These are phyloP conservation scores for Ochropacha duplaris DNA, from an alignment of 2,888 invertebrate genomes.

Conservation along the genomic window DNA sequence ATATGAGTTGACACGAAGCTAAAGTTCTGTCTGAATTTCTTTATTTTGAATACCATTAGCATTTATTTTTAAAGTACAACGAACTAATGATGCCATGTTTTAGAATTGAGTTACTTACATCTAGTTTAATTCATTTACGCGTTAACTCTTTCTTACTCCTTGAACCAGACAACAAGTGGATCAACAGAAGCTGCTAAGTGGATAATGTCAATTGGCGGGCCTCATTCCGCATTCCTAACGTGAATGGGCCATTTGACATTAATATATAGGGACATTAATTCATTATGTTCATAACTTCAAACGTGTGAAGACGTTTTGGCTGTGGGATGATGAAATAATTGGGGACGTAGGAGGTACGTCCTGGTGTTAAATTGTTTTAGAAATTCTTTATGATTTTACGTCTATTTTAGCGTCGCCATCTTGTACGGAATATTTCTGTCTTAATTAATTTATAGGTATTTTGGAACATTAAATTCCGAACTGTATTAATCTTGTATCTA, in stretches of 20 bases:
- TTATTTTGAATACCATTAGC: too few species aligned
- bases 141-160: constrained; percentile 8
- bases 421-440: background rate
- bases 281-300: constrained; percentile 45
- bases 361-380: background rate
- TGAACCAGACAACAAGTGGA: constrained; percentile 43
- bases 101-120: background rate
- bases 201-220: constrained; percentile 74
- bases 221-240: constrained; percentile 77
- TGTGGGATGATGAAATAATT: constrained; percentile 21
- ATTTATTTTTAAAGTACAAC: too few species aligned
- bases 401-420: background rate
- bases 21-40: too few species aligned
- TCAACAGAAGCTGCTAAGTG: constrained; percentile 72
- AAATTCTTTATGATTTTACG: too few species aligned
- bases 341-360: constrained; percentile 24
- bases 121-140: background rate
- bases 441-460: too few species aligned
- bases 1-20: background rate
- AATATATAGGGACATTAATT: constrained; percentile 68
- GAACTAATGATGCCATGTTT: too few species aligned
- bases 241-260: constrained; percentile 63
- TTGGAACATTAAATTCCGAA: too few species aligned
- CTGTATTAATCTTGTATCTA: too few species aligned
- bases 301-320: constrained; percentile 27